phyloP scores from a whole-genome alignment of 2,888 invertebrate genomes.

The Molanna angustata region DNA sequence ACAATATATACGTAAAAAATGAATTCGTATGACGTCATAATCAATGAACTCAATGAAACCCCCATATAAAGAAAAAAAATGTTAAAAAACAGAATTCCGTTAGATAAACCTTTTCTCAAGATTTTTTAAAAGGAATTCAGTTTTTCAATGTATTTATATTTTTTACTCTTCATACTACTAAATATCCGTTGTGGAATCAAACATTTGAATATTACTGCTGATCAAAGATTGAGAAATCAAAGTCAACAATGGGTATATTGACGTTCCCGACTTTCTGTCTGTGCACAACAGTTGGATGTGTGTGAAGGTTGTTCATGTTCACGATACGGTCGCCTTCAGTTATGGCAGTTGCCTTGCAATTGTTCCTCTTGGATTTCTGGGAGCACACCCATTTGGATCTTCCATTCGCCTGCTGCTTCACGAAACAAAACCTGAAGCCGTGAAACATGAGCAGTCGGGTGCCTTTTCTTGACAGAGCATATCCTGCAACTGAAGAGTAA shows the following conservation, averaged over 20 bases:
- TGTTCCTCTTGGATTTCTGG: constrained; percentile 17
- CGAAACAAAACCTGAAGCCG: constrained; percentile 21
- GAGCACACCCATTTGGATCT: constrained; percentile 23
- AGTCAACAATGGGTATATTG: constrained; percentile 18
- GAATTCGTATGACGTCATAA: too few relatives aligned
- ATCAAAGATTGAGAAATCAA: constrained; percentile 16
- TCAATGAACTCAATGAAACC: too few relatives aligned
- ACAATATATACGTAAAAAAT: too few relatives aligned
- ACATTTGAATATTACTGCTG: neutral
- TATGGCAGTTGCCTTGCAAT: constrained; percentile 18
- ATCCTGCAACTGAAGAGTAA: constrained; percentile 25
- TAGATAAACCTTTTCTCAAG: too few relatives aligned
- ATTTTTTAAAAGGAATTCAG: too few relatives aligned
- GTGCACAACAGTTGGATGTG: constrained; percentile 8
- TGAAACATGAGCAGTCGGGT: constrained; percentile 15
- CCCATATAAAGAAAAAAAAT: too few relatives aligned
- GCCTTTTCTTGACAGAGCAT: constrained; percentile 13
- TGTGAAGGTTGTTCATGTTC: constrained; percentile 16
- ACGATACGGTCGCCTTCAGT: constrained; percentile 18
- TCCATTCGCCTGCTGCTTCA: constrained; percentile 11
- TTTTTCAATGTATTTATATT: too few relatives aligned
- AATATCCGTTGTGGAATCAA: too few relatives aligned
- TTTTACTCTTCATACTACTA: too few relatives aligned
- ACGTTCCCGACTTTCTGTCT: too few relatives aligned
- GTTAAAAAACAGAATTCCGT: too few relatives aligned